These are phyloP conservation scores for Nomia melanderi DNA, from an alignment of 1,140 invertebrate species.

Conservation along the genomic window DNA sequence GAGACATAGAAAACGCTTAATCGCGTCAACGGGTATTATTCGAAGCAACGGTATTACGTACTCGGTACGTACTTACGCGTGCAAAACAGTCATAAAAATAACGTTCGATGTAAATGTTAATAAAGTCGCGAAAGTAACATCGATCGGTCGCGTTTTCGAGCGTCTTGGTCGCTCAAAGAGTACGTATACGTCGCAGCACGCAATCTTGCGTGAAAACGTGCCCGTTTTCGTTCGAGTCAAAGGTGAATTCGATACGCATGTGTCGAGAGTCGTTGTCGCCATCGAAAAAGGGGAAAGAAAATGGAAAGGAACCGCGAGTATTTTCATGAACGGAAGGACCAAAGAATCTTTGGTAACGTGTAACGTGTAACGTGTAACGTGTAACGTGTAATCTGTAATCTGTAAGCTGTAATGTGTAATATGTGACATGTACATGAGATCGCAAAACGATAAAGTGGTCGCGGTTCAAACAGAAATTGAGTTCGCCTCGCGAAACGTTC, in stretches of 20 bases:
- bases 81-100: constrained; percentile 55
- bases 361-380: too few species aligned
- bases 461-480: not conserved
- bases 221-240: constrained; percentile 6
- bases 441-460: not conserved
- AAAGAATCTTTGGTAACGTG: too few species aligned
- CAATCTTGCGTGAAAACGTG: constrained; percentile 17
- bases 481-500: not conserved
- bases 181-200: not conserved
- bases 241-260: constrained; percentile 10
- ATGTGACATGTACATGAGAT: not conserved
- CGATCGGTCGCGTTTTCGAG: constrained; percentile 17
- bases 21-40: constrained; percentile 16
- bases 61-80: constrained; percentile 25
- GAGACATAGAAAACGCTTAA: constrained; percentile 17
- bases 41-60: constrained; percentile 36
- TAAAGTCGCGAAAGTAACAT: constrained; percentile 37
- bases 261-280: constrained; percentile 24
- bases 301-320: too few species aligned
- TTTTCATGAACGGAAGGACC: too few species aligned
- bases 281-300: not conserved
- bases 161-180: constrained; percentile 12
- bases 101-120: constrained; percentile 53
- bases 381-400: too few species aligned
- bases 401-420: too few species aligned